Conservation (phyloP, 2,113 vertebrate species). For the Gadus macrocephalus region DNA sequence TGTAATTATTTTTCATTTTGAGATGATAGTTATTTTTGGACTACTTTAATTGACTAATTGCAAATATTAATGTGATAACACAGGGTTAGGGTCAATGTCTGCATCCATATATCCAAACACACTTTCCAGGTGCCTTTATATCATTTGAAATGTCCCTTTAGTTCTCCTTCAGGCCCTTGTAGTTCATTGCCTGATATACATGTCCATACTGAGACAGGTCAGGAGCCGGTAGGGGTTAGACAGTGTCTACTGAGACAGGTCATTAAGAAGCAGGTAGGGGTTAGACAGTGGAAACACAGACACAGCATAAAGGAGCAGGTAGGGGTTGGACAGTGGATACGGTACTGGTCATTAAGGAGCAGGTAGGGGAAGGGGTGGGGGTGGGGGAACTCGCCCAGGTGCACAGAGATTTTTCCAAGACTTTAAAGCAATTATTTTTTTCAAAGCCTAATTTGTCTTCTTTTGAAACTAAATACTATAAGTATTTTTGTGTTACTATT, state of each 20-base stretch:
- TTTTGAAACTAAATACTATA: not conserved
- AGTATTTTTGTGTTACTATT: not conserved
- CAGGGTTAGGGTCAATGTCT: constrained; percentile 2
- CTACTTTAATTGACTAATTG: constrained; percentile 31
- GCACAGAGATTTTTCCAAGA: too few species aligned
- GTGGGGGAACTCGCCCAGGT: too few species aligned
- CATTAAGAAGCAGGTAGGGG: too few species aligned
- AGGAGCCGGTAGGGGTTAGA: too few species aligned
- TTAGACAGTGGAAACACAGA: too few species aligned
- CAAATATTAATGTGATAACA: constrained; percentile 30
- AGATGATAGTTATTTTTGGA: constrained; percentile 12
- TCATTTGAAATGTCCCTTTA: constrained; percentile 21
- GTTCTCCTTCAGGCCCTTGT: not conserved
- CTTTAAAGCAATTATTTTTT: not conserved
- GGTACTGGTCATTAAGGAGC: too few species aligned
- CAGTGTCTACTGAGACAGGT: too few species aligned
- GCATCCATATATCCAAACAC: constrained; percentile 6
- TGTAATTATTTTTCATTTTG: constrained; percentile 19
- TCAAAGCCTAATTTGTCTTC: not conserved
- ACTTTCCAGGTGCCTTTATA: constrained; percentile 50
- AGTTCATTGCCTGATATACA: not conserved
- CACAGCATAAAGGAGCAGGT: too few species aligned
- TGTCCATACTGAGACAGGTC: too few species aligned
- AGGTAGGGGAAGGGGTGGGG: too few species aligned
- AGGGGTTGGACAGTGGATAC: too few species aligned